Conservation (phyloP, 2,113 vertebrate genomes). For the Bolborhynchus lineola region DNA sequence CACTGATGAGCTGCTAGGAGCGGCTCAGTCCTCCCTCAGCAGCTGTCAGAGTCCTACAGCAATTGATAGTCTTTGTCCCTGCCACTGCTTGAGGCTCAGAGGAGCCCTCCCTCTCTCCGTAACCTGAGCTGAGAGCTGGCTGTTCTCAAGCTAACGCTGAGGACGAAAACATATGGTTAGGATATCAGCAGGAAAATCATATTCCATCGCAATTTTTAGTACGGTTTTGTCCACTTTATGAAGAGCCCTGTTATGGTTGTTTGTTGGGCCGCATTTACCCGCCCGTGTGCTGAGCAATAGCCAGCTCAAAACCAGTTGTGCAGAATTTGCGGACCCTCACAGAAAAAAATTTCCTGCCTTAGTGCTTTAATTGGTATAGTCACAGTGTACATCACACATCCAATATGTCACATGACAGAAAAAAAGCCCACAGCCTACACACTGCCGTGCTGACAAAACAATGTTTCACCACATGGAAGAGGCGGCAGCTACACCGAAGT, state of each 20-base stretch:
- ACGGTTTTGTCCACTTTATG: neutral
- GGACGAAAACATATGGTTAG: neutral
- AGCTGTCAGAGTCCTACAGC: neutral
- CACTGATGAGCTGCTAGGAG: neutral
- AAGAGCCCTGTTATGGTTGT: neutral
- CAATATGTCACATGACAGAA: neutral
- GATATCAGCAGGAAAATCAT: neutral
- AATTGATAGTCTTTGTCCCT: neutral
- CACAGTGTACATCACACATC: neutral
- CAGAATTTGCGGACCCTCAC: neutral
- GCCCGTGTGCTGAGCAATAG: neutral
- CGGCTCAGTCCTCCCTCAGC: neutral
- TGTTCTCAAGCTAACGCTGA: neutral
- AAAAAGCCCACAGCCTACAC: neutral
- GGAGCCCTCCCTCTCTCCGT: neutral
- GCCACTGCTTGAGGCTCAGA: neutral
- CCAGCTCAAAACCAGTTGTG: neutral
- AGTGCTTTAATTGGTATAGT: neutral
- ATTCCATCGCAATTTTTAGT: neutral
- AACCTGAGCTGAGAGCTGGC: conserved; percentile 67
- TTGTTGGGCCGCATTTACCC: neutral
- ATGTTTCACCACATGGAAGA: neutral
- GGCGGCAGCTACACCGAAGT: neutral
- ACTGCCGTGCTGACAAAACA: neutral
- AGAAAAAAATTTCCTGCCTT: neutral